phyloP scores from a whole-genome alignment of 2,113 vertebrate genomes.

The Kryptolebias marmoratus region DNA sequence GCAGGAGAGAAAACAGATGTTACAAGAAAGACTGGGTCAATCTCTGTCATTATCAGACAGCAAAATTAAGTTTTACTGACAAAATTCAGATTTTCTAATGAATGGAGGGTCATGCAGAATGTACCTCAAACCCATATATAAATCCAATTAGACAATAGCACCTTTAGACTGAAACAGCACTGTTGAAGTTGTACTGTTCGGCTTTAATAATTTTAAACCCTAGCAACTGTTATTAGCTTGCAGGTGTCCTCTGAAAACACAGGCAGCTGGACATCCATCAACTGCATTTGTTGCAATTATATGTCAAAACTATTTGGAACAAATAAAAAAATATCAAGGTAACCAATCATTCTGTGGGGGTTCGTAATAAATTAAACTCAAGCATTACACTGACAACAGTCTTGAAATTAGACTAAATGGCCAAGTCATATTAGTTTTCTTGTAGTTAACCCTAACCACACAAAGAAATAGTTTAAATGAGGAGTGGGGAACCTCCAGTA shows the following conservation, averaged over 20 bases:
- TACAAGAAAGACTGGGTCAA: not conserved
- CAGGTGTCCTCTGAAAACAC: not conserved
- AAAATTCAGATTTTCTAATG: conserved; percentile 1
- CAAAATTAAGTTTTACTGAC: not conserved
- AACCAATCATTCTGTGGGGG: too few relatives aligned
- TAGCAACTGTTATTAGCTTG: not conserved
- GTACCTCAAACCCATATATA: conserved; percentile 46
- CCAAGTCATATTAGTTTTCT: too few relatives aligned
- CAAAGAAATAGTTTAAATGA: too few relatives aligned
- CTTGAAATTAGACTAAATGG: too few relatives aligned
- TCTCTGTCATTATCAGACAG: not conserved
- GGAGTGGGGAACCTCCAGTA: too few relatives aligned
- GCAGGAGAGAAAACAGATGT: conserved; percentile 20
- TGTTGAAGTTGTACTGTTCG: conserved; percentile 3
- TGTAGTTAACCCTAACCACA: too few relatives aligned
- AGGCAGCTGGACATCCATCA: not conserved
- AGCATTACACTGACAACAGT: too few relatives aligned
- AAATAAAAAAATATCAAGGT: too few relatives aligned
- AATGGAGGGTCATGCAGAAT: conserved; percentile 46
- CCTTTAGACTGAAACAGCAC: conserved; percentile 39
- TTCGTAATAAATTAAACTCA: too few relatives aligned
- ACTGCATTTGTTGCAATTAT: too few relatives aligned
- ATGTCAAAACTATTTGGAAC: too few relatives aligned
- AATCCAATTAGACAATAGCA: conserved; percentile 70
- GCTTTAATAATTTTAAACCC: conserved; percentile 34